Percentiles rank a stretch among this genome's conserved stretches.
Conservation (phyloP, 2,113 vertebrate genomes). For the Corydoras maculifer region DNA sequence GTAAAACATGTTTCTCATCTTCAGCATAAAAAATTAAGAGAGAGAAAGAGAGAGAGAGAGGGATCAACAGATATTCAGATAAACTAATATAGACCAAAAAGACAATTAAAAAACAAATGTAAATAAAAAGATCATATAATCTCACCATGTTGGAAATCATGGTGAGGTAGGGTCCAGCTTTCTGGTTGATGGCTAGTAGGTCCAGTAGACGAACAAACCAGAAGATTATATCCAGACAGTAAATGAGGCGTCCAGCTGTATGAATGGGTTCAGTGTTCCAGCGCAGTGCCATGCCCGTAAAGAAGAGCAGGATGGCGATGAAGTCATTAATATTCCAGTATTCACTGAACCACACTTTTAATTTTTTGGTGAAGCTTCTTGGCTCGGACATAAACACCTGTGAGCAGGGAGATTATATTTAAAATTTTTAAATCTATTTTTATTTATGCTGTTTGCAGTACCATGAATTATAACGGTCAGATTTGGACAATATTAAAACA, state of each 20-base stretch:
- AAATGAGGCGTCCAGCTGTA: conserved; percentile 75
- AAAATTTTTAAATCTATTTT: background rate
- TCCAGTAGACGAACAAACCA: conserved; percentile 90
- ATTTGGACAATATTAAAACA: too few species aligned
- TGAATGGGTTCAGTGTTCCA: conserved; percentile 62
- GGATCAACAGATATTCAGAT: too few species aligned
- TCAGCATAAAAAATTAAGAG: conserved; percentile 15
- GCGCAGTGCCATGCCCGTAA: conserved; percentile 75
- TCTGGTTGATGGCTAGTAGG: conserved; percentile 90
- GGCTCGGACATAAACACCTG: conserved; percentile 90
- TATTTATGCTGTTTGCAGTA: background rate
- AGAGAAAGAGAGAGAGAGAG: too few species aligned
- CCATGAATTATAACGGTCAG: too few species aligned
- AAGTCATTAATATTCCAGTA: conserved; percentile 94
- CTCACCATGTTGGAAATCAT: conserved; percentile 96
- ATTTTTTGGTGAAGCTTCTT: conserved; percentile 79
- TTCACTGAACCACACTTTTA: conserved; percentile 91
- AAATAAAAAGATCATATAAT: background rate
- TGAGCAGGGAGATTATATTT: conserved; percentile 3
- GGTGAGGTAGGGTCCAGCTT: conserved; percentile 90
- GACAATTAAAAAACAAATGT: background rate
- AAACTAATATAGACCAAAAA: background rate
- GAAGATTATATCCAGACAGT: conserved; percentile 94
- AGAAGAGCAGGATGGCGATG: conserved; percentile 81
- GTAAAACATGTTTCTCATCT: conserved; percentile 97